Evolutionary conservation across 2,797 vertebrate genomes (phyloP), one percentile per base, ranked within the genome.

Genomic region (Lithobates pipiens): DNA sequence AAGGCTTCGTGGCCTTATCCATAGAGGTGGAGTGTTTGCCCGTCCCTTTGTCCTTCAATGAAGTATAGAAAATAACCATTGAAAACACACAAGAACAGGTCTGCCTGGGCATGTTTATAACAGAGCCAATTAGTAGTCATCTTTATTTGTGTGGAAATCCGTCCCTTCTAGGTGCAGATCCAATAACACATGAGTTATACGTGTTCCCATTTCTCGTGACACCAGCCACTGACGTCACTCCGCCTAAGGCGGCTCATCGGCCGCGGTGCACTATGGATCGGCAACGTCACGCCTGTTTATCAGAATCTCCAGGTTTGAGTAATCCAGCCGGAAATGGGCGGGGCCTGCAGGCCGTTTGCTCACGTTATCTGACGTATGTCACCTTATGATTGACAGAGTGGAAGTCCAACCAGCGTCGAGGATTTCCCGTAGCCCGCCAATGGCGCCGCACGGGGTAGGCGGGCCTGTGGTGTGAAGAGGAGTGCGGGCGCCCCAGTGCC

Each of bases 311-410:
- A 29, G 61, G 3, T 69, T 69, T 79, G 75, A 61, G 76, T 79
- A 57, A 78, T 70, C 42, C 27, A 54, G 21, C 23, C 76, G 85
- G 81, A 87, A 83, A 69, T 82, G 75, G 80, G 74, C 50, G 68
- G 73, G 50, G 18, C 29, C 23, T 9, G 10, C 0, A 16, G 57
- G 72, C 29, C 50, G 70, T 75, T 61, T 16, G 4, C n/a, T 42
- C 72, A 76, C 63, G 72, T 76, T 80, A 7, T 1, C 0, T 83
- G 80, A 87, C 80, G 82, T 81, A 54, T 71, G 73, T 6, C 65
- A 11, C 27, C 10, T 7, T 8, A 2, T 69, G 86, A 85, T 10
- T 0, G 86, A 80, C 82, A 21, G 9, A 16, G 0, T 7, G 10
- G 3, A 16, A 7, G 42, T 0, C 78, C 82, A 85, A 77, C 61